These are phyloP conservation scores for Chromis chromis DNA, from an alignment of 2,797 vertebrate genomes.

Conservation along the genomic window DNA sequence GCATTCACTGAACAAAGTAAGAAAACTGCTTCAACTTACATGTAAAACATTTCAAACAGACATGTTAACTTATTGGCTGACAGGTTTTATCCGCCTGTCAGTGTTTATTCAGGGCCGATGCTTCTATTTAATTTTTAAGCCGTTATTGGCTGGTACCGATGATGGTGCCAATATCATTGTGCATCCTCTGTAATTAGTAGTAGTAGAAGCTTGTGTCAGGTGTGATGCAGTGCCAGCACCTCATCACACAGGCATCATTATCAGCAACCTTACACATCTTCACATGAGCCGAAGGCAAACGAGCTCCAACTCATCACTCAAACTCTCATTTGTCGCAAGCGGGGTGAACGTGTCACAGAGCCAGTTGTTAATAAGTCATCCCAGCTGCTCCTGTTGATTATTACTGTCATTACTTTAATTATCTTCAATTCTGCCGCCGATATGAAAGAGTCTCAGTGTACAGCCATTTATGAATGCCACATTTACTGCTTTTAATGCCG, in stretches of 20 bases:
- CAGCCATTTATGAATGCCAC: slow-evolving; percentile 77
- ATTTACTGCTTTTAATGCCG: slow-evolving; percentile 71
- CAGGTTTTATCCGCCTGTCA: too few relatives aligned
- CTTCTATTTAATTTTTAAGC: too few relatives aligned
- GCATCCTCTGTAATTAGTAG: slow-evolving; percentile 6
- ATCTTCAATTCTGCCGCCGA: slow-evolving; percentile 79
- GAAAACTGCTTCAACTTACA: too few relatives aligned
- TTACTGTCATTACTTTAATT: slow-evolving; percentile 84
- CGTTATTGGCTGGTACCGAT: too few relatives aligned
- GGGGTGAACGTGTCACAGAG: slow-evolving; percentile 78
- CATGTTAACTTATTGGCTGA: too few relatives aligned
- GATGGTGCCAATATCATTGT: too few relatives aligned
- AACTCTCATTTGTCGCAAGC: slow-evolving; percentile 77
- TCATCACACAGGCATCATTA: slow-evolving; percentile 68
- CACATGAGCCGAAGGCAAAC: slow-evolving; percentile 56
- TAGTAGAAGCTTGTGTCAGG: slow-evolving; percentile 17
- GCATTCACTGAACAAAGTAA: too few relatives aligned
- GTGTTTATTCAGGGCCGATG: too few relatives aligned
- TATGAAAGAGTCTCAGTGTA: slow-evolving; percentile 70
- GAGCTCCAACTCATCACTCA: slow-evolving; percentile 80
- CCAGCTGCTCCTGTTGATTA: slow-evolving; percentile 83
- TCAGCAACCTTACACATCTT: slow-evolving; percentile 61
- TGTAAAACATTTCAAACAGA: too few relatives aligned
- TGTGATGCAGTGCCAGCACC: slow-evolving; percentile 37
- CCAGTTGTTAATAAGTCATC: slow-evolving; percentile 84